A percentile compares a stretch with the other conserved stretches of the same genome.
phyloP scores from a whole-genome alignment of 2,113 vertebrate species.

The Gavialis gangeticus region DNA sequence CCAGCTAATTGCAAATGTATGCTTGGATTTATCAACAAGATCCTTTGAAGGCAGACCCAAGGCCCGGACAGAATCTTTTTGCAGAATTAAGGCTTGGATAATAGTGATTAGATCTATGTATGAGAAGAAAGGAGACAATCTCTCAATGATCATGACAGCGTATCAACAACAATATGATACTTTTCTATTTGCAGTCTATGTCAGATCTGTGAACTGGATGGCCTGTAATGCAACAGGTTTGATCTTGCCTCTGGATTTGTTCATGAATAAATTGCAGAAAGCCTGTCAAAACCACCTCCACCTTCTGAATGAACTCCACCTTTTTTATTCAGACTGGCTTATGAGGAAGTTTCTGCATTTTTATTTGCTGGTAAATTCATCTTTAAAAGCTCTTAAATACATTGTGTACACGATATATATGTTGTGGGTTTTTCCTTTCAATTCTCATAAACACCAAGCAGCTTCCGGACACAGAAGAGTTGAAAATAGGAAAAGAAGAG shows the following conservation, averaged over 20 bases:
- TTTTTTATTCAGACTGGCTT: conserved; percentile 49
- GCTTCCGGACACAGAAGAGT: too few relatives aligned
- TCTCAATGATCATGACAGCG: background rate
- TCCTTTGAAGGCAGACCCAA: background rate
- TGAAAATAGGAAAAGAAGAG: too few relatives aligned
- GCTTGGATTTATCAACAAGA: background rate
- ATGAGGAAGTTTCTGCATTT: conserved; percentile 59
- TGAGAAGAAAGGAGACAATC: background rate
- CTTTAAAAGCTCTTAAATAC: background rate
- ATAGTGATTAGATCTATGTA: background rate
- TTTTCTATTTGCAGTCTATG: conserved; percentile 30
- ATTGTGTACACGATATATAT: conserved; percentile 23
- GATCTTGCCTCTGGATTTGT: conserved; percentile 65
- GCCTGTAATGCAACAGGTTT: conserved; percentile 71
- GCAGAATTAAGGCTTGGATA: background rate
- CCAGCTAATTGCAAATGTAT: background rate
- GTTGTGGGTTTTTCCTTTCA: background rate
- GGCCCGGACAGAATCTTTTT: background rate
- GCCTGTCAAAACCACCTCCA: conserved; percentile 34
- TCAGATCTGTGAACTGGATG: conserved; percentile 50
- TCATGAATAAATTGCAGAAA: conserved; percentile 64
- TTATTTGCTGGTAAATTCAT: conserved; percentile 25
- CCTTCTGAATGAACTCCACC: conserved; percentile 48
- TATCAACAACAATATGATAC: conserved; percentile 9
- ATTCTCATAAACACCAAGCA: background rate